Evolutionary conservation across 2,113 vertebrate genomes (phyloP).

Genomic region (Climacteris rufus): DNA sequence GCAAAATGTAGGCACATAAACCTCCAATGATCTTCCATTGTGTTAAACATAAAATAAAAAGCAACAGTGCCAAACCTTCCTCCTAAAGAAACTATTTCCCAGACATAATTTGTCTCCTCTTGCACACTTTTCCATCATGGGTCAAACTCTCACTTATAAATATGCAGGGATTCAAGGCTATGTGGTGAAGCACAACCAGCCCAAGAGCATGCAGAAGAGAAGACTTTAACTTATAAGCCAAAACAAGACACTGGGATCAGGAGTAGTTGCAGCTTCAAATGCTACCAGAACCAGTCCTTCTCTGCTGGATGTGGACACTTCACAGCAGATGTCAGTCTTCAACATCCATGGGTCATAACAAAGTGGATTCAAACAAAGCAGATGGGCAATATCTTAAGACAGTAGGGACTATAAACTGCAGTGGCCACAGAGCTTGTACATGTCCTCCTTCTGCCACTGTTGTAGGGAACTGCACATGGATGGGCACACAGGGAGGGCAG

Average conservation of each 20-base stretch:
- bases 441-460: not conserved
- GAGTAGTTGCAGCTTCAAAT: not conserved
- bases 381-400: not conserved
- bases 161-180: not conserved
- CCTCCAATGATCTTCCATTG: not conserved
- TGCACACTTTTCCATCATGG: not conserved
- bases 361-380: not conserved
- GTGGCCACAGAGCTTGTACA: not conserved
- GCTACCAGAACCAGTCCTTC: not conserved
- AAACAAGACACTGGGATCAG: not conserved
- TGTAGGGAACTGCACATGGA: not conserved
- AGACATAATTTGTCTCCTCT: not conserved
- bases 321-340: not conserved
- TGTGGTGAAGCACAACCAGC: not conserved
- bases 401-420: not conserved
- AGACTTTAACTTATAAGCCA: not conserved
- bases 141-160: not conserved
- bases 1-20: slow-evolving; percentile 31
- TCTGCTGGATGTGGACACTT: not conserved
- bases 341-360: not conserved
- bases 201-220: not conserved
- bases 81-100: not conserved
- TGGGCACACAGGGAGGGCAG: not conserved
- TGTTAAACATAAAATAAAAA: not conserved
- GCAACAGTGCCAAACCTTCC: not conserved